Base-by-base conservation (phyloP, 2,888 invertebrate species). In the Drosophila pseudotakahashii region DNA sequence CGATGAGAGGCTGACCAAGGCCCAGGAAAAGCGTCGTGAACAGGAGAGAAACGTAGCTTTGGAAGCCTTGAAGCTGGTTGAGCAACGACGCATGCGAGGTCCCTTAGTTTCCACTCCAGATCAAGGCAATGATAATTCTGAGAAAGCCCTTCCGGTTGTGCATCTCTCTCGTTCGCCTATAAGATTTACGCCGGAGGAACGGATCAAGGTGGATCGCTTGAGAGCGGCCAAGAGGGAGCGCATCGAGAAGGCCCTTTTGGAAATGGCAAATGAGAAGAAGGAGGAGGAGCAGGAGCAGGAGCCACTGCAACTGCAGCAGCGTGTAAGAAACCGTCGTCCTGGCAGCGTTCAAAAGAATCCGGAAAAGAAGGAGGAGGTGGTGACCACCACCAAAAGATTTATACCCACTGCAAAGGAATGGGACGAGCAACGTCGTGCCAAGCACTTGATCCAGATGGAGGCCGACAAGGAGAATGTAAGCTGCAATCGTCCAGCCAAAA, bases 331-430 rank as follows among this genome's bases (percentile, higher is more conserved):
- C 26, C 26, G 26, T 26, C 26, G 26, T 26, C 6, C 26, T 7
- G 7, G 10, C 34, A 34, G 11, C 34, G 34, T 34, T n/a, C 37
- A 37, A 41, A 41, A 9, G 16, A 41, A 16, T 0, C 10, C 41
- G 6, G 16, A 42, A 2, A 42, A 0, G 6, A 75, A 87, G 42
- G 79, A 85, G 82, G 79, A 73, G 32, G 76, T 0, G 3, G 2
- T 10, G 2, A n/a, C 34, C 16, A n/a, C 59, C 23, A n/a, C 59
- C 23, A 52, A 50, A 7, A 77, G 82, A 13, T 82, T 79, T 26
- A 82, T 82, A 44, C 82, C 82, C 58, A 82, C 82, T 0, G 70
- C 41, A 1, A 82, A 84, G 48, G 73, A 82, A 39, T 87, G 82
- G 82, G 82, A 81, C 39, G 85, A 84, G 3, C 72, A 69, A 10